Evolutionary conservation across 2,888 invertebrate species (phyloP).

Genomic region (Coleophora flavipennella): DNA sequence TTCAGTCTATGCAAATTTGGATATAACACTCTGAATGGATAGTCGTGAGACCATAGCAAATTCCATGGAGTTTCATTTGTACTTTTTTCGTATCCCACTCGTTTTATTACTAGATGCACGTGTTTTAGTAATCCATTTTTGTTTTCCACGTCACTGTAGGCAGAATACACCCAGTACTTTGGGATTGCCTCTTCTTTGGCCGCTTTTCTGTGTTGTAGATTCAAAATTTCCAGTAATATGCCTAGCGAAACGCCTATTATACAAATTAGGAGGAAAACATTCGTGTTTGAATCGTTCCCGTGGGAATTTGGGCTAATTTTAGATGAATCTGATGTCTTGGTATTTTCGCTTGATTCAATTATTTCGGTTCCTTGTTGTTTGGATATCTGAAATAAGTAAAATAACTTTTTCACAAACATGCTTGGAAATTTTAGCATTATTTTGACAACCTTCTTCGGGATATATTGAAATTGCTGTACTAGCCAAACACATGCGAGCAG

Average conservation of each 20-base stretch:
- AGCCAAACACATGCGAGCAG: no score
- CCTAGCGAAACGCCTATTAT: slow-evolving; percentile 45
- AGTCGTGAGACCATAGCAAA: slow-evolving; percentile 95
- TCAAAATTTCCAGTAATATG: slow-evolving; percentile 41
- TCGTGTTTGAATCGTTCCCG: slow-evolving; percentile 25
- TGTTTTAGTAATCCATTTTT: slow-evolving; percentile 81
- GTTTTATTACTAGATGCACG: slow-evolving; percentile 83
- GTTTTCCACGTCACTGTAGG: slow-evolving; percentile 65
- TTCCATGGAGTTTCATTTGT: slow-evolving; percentile 79
- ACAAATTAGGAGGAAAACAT: slow-evolving; percentile 44
- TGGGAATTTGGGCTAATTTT: not conserved
- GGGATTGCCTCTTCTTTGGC: not conserved
- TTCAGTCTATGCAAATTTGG: slow-evolving; percentile 71
- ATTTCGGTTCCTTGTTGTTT: slow-evolving; percentile 11
- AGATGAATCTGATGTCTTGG: slow-evolving; percentile 4
- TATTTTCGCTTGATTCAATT: slow-evolving; percentile 7
- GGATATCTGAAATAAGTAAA: not conserved
- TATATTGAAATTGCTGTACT: no score
- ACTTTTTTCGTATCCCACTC: slow-evolving; percentile 80
- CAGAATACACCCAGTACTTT: slow-evolving; percentile 75
- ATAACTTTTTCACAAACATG: no score
- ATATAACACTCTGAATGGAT: slow-evolving; percentile 81
- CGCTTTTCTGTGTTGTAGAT: slow-evolving; percentile 30
- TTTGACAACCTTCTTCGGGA: no score
- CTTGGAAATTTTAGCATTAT: no score